A percentile compares a stretch with the other conserved stretches of the same genome.
Conservation (phyloP, 2,113 vertebrate species). For the Corythornis vintsioides region DNA sequence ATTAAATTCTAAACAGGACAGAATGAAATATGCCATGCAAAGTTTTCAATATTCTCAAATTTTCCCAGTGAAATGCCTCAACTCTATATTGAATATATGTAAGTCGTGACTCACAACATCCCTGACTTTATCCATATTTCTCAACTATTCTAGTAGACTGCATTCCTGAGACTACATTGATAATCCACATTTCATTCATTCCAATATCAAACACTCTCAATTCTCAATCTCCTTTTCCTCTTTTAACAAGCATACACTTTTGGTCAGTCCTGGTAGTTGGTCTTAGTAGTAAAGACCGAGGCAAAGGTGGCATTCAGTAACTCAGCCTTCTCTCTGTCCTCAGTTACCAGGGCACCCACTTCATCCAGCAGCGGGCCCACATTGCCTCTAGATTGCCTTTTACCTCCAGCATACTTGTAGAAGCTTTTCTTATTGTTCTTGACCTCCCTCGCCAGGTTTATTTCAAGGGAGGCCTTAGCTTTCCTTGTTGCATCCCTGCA, state of each 20-base stretch:
- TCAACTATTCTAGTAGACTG: background rate
- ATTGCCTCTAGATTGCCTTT: too few relatives aligned
- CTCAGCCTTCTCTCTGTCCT: too few relatives aligned
- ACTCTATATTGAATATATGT: background rate
- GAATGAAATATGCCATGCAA: background rate
- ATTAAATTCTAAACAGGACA: background rate
- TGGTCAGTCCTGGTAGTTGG: too few relatives aligned
- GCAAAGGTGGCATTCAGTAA: too few relatives aligned
- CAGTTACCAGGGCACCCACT: too few relatives aligned
- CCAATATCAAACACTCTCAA: background rate
- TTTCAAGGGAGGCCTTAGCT: too few relatives aligned
- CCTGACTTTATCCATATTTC: background rate
- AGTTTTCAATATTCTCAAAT: background rate
- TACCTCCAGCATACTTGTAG: too few relatives aligned
- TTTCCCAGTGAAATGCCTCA: background rate
- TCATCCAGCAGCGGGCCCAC: too few relatives aligned
- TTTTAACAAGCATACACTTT: background rate
- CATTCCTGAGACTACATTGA: background rate
- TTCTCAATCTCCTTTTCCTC: background rate
- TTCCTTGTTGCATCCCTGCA: too few relatives aligned
- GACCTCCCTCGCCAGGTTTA: too few relatives aligned
- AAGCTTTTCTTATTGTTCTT: too few relatives aligned
- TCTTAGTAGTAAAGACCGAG: too few relatives aligned
- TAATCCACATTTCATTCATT: background rate
- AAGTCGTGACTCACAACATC: background rate